phyloP scores from a whole-genome alignment of 2,113 vertebrate species.

The Psilopsiagon aymara region DNA sequence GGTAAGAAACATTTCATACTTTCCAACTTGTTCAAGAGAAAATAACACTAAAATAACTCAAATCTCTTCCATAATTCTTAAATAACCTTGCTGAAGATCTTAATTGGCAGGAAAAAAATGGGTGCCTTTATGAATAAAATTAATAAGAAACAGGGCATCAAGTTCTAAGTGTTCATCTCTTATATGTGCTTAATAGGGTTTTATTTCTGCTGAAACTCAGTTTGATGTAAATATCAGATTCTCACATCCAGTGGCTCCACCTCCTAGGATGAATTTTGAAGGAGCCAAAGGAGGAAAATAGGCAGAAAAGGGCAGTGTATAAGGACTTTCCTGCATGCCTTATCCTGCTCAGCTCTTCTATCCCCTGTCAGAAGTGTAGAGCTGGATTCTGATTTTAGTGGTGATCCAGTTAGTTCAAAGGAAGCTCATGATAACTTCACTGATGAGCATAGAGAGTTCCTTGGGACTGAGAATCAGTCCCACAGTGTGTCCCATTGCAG shows the following conservation, averaged over 20 bases:
- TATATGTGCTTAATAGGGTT: background rate
- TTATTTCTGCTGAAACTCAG: background rate
- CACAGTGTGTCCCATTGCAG: background rate
- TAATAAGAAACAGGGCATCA: background rate
- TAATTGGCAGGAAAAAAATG: background rate
- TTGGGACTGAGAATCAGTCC: background rate
- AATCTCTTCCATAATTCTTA: background rate
- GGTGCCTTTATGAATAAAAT: background rate
- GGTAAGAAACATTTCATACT: background rate
- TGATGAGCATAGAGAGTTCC: background rate
- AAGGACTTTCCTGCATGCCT: background rate
- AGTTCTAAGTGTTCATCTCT: background rate
- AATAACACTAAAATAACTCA: background rate
- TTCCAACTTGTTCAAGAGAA: background rate
- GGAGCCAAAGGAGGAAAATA: background rate
- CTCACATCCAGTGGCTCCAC: background rate
- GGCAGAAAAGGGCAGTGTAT: background rate
- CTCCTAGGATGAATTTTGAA: background rate
- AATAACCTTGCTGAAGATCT: background rate
- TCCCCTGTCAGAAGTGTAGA: background rate
- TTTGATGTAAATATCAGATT: background rate
- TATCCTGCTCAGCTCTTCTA: background rate
- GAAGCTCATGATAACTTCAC: background rate
- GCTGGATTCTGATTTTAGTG: background rate
- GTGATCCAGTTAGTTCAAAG: background rate